These are phyloP conservation scores for Frieseomelitta varia DNA, from an alignment of 1,140 invertebrate species.

Conservation along the genomic window DNA sequence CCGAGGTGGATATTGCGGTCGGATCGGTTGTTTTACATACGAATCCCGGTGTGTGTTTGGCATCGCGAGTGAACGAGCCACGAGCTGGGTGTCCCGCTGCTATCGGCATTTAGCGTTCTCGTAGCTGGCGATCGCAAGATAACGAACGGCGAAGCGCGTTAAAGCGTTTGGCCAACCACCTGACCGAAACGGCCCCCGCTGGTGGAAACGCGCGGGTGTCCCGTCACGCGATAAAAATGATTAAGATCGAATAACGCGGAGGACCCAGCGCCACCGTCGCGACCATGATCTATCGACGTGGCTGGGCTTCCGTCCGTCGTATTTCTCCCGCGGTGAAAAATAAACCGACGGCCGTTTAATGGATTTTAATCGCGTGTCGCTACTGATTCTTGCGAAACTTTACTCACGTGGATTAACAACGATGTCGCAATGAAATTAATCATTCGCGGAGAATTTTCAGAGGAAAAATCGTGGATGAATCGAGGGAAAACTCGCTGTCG, in stretches of 20 bases:
- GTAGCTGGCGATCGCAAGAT: constrained; percentile 53
- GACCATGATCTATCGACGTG: constrained; percentile 50
- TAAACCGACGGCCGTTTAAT: constrained; percentile 12
- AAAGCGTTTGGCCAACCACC: constrained; percentile 37
- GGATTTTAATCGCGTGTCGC: constrained; percentile 45
- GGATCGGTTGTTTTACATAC: constrained; percentile 53
- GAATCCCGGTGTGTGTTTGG: constrained; percentile 33
- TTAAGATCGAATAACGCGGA: constrained; percentile 52
- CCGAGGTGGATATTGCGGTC: constrained; percentile 37
- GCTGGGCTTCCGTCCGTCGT: constrained; percentile 43
- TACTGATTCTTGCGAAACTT: constrained; percentile 21
- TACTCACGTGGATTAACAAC: background rate
- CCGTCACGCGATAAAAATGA: constrained; percentile 54
- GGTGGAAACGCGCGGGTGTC: constrained; percentile 33
- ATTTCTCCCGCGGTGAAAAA: constrained; percentile 37
- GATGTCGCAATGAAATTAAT: constrained; percentile 11
- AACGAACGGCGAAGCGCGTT: constrained; percentile 46
- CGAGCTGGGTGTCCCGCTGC: constrained; percentile 43
- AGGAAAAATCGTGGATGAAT: too few relatives aligned
- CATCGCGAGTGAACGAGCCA: background rate
- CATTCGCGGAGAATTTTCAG: background rate
- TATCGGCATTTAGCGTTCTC: constrained; percentile 55
- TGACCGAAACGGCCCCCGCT: constrained; percentile 9
- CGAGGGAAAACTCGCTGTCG: background rate
- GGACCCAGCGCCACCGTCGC: constrained; percentile 10